Evolutionary conservation across 2,888 invertebrate species (phyloP).

Genomic region (Neocrepidodera transversa): DNA sequence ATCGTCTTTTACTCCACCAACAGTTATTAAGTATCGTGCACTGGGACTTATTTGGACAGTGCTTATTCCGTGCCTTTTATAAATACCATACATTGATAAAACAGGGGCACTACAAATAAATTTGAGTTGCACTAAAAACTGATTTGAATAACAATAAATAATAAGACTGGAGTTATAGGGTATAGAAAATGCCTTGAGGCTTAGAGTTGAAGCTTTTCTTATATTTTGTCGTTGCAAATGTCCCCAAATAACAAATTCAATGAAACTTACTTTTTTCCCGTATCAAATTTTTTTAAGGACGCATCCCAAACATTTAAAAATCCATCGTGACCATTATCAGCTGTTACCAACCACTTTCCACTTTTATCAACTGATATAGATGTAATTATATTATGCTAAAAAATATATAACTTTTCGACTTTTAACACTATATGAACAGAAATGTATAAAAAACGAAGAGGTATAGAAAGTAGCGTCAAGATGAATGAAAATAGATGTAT

Average conservation of each 20-base stretch:
- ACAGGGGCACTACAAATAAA: slow-evolving; percentile 58
- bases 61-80: slow-evolving; percentile 53
- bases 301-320: slow-evolving; percentile 68
- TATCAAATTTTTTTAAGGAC: not conserved
- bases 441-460: not conserved
- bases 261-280: slow-evolving; percentile 18
- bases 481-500: no score
- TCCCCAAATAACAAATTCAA: no score
- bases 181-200: no score
- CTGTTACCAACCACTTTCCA: slow-evolving; percentile 68
- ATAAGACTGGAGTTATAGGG: no score
- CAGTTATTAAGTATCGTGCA: slow-evolving; percentile 66
- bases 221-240: no score
- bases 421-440: not conserved
- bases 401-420: slow-evolving; percentile 5
- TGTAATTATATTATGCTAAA: slow-evolving; percentile 64
- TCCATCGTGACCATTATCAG: slow-evolving; percentile 65
- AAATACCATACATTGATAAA: slow-evolving; percentile 65
- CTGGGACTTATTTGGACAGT: slow-evolving; percentile 59
- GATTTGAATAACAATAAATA: no score
- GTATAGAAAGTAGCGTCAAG: not conserved
- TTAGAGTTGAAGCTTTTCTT: no score
- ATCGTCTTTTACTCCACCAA: slow-evolving; percentile 59
- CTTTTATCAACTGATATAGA: slow-evolving; percentile 62
- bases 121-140: no score